These are phyloP conservation scores for Argyrosomus japonicus DNA, from an alignment of 2,113 vertebrate genomes.

Conservation along the genomic window DNA sequence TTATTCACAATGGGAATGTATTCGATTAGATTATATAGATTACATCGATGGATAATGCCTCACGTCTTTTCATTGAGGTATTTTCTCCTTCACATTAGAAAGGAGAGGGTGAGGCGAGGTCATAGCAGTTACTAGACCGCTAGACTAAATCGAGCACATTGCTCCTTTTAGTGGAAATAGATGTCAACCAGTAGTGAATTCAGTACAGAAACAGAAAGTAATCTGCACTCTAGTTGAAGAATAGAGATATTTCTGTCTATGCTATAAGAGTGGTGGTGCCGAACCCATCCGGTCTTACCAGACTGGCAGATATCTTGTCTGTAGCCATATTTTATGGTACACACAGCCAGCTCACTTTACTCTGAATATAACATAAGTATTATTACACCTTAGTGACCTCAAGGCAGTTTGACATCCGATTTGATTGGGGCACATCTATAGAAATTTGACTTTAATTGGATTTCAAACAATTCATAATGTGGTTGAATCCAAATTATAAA, in stretches of 20 bases:
- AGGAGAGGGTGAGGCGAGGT: too few species aligned
- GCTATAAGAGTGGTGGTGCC: background rate
- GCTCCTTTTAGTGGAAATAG: too few species aligned
- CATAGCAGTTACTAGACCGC: too few species aligned
- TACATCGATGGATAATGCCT: too few species aligned
- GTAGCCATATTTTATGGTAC: background rate
- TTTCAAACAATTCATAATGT: background rate
- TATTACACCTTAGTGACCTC: background rate
- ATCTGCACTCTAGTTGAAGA: background rate
- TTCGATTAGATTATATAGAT: background rate
- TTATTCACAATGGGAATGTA: background rate
- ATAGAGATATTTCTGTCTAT: background rate
- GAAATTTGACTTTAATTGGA: background rate
- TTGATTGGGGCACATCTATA: background rate
- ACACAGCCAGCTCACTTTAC: background rate
- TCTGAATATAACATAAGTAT: background rate
- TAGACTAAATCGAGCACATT: too few species aligned
- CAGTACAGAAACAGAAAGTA: background rate
- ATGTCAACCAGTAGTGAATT: too few species aligned
- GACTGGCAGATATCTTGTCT: background rate
- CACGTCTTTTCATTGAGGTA: too few species aligned
- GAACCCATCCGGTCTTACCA: background rate
- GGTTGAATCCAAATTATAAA: background rate
- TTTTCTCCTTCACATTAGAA: too few species aligned
- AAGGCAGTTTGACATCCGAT: background rate